phyloP scores from a whole-genome alignment of 2,113 vertebrate genomes.

The Pterophyllum scalare region DNA sequence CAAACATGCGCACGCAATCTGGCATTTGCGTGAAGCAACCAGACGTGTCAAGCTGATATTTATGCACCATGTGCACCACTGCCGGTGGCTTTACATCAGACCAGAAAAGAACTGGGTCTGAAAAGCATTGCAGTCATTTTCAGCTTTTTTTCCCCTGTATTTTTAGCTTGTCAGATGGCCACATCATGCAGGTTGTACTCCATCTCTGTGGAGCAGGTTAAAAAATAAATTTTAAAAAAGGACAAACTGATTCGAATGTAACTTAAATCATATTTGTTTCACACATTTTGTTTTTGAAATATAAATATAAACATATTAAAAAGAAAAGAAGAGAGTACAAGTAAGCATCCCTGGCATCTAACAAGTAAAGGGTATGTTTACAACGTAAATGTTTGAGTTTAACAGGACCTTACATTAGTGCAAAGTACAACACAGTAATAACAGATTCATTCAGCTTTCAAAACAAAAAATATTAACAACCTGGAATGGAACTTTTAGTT shows the following conservation, averaged over 20 bases:
- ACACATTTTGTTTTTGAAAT: not conserved
- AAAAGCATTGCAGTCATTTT: not conserved
- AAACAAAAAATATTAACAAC: conserved; percentile 44
- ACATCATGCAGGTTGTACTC: conserved; percentile 4
- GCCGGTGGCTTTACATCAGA: conserved; percentile 33
- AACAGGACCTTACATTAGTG: conserved; percentile 70
- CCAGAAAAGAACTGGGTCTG: conserved; percentile 19
- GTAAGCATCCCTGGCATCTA: conserved; percentile 66
- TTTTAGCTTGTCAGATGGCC: conserved; percentile 11
- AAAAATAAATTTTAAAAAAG: not conserved
- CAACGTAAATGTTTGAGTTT: conserved; percentile 53
- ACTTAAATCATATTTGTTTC: conserved; percentile 7
- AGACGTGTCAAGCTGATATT: conserved; percentile 52
- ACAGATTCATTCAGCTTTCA: conserved; percentile 47
- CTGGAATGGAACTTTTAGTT: conserved; percentile 57
- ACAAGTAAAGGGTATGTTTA: conserved; percentile 69
- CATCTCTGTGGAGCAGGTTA: conserved; percentile 7
- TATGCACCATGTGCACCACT: conserved; percentile 50
- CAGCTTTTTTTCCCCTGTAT: not conserved
- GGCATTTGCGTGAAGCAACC: conserved; percentile 37
- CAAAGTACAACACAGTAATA: conserved; percentile 67
- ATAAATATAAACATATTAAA: not conserved
- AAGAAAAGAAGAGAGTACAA: not conserved
- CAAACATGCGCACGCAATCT: conserved; percentile 64
- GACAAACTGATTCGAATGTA: conserved; percentile 18